Conservation (phyloP, 2,797 vertebrate species). For the Clarias pachynema region DNA sequence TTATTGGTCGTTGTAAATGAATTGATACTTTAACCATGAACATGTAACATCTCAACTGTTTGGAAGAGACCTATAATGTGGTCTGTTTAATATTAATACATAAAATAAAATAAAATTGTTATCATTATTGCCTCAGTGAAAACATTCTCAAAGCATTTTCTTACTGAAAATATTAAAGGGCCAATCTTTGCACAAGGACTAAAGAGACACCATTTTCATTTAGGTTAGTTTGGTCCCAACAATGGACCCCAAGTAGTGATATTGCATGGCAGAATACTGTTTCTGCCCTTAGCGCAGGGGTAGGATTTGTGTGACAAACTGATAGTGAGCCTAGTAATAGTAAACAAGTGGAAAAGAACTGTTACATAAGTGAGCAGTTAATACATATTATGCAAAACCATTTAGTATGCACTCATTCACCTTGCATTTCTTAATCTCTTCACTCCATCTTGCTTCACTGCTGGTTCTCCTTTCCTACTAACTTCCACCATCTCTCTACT, state of each 20-base stretch:
- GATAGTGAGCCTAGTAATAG: conserved; percentile 2
- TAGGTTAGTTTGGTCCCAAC: neutral
- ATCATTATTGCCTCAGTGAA: no score
- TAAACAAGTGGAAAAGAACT: conserved; percentile 15
- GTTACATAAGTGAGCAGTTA: conserved; percentile 25
- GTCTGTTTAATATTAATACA: no score
- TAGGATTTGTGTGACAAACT: neutral
- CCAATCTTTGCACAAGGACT: no score
- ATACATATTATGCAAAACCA: conserved; percentile 14
- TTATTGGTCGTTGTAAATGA: no score
- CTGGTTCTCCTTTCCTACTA: conserved; percentile 40
- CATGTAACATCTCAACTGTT: no score
- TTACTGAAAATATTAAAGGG: no score
- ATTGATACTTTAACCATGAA: no score
- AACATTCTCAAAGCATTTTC: no score
- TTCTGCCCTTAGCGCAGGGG: neutral
- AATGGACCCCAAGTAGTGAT: neutral
- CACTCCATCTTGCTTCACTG: conserved; percentile 46
- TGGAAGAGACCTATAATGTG: no score
- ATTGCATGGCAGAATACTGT: neutral
- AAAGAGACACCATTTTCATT: no score
- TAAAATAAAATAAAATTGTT: no score
- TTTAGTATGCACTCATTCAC: neutral
- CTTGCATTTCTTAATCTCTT: conserved; percentile 34
- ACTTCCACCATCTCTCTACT: conserved; percentile 26